These are phyloP conservation scores for Callospermophilus lateralis DNA, from an alignment of 2,113 vertebrate genomes.

Conservation along the genomic window DNA sequence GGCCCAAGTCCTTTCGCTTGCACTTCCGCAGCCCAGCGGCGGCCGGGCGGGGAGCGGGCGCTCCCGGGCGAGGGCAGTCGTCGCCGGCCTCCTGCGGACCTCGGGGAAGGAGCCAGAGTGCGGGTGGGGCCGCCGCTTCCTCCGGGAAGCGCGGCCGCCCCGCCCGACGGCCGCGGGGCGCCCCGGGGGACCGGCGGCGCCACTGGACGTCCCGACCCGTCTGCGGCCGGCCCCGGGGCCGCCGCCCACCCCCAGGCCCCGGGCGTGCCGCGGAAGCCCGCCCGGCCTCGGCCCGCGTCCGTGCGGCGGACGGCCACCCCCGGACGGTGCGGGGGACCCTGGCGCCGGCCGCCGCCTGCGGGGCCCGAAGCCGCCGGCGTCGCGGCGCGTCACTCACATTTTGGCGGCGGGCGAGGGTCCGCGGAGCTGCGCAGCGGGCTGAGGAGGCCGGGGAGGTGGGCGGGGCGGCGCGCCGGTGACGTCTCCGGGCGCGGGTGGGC, in stretches of 20 bases:
- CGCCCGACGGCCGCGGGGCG: not conserved
- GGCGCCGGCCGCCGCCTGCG: not conserved
- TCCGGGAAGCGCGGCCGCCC: not conserved
- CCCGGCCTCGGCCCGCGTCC: not conserved
- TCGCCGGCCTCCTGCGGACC: not conserved
- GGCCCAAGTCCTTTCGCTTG: not conserved
- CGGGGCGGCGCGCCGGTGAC: not conserved
- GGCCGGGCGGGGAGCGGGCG: not conserved
- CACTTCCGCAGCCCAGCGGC: not conserved
- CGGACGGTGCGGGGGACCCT: not conserved
- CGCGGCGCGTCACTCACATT: constrained; percentile 82
- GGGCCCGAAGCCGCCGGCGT: not conserved
- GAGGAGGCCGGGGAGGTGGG: not conserved
- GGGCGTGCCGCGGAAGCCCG: not conserved
- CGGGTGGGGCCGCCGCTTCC: not conserved
- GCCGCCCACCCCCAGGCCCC: not conserved
- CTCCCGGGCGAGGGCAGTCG: not conserved
- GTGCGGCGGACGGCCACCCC: not conserved
- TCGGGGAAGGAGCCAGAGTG: too few relatives aligned
- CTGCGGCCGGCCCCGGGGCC: not conserved
- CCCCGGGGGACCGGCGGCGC: not conserved
- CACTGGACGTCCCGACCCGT: not conserved
- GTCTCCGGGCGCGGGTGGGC: not conserved
- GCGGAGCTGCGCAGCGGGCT: not conserved
- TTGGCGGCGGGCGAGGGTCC: not conserved